Evolutionary conservation across 2,797 vertebrate genomes (phyloP), one percentile per base, ranked within the genome.

Genomic region (Hydrocynus forskahlii): DNA sequence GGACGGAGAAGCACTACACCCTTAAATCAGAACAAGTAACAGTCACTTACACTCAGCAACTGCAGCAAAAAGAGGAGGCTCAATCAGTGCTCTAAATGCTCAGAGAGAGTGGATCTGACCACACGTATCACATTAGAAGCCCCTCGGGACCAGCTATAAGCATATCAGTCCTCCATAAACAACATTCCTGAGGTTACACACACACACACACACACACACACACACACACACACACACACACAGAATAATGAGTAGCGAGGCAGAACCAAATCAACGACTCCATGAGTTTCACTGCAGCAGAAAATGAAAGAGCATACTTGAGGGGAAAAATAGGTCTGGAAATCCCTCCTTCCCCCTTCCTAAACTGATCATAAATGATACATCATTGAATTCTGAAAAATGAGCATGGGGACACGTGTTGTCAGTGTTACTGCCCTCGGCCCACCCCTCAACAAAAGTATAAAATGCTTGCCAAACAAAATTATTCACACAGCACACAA

Each of bases 291-390:
- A 60, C 45, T 40, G 25, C 29, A 75, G n/a, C 60, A 62, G 52
- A 75, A 23, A 78, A 69, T 29, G 54, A 70, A 59, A 70, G 0
- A 40, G 25, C 68, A 76, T 35, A 21, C 7, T 29, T 0, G 21
- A 62, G 60, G 13, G 21, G 12, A 13, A 62, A 62, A 29, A 29
- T 29, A 62, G 60, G 60, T 29, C 60, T 62, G 23, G 14, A 62
- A 62, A 62, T 14, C 23, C 57, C 59, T 62, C 60, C 17, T 25
- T 62, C 57, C n/a, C 43, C 70, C 70, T 52, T 67, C 55, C 73
- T 60, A 71, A 71, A 84, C 71, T 2, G 60, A 70, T 73, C 72
- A 75, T 62, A 73, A 79, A 82, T 78, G 38, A 77, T 78, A 25
- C 50, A 77, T 76, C 12, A 2, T 21, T 5, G 23, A 78, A 69